Percentiles rank a stretch among this genome's conserved stretches.
Evolutionary conservation across 1,140 invertebrate species (phyloP).

Genomic region (Ceratoteleas bidentatus): DNA sequence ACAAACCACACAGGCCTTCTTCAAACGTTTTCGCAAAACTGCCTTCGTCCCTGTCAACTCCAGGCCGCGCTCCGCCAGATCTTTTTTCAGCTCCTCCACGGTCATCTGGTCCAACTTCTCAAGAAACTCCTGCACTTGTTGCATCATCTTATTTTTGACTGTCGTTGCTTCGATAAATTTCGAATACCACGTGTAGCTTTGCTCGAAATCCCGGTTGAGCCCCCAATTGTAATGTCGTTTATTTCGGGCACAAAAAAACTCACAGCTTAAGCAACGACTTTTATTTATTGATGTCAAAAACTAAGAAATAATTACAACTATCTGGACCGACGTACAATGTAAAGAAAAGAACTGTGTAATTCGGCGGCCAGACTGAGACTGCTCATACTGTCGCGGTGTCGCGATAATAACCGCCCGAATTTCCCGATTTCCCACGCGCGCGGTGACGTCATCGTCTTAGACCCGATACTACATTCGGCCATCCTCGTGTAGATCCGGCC

Average conservation of each 20-base stretch:
- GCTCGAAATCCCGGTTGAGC: conserved; percentile 22
- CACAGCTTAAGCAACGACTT: too few species aligned
- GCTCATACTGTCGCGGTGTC: too few species aligned
- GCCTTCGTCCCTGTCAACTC: conserved; percentile 6
- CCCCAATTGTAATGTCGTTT: conserved; percentile 10
- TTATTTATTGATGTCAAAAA: too few species aligned
- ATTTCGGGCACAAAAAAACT: too few species aligned
- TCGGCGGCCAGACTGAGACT: too few species aligned
- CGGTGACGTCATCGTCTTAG: too few species aligned
- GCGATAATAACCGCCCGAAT: too few species aligned
- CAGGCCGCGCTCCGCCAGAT: background rate
- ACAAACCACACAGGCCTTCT: conserved; percentile 6
- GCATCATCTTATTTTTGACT: background rate
- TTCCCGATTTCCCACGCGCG: too few species aligned
- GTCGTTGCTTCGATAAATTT: background rate
- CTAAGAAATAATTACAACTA: too few species aligned
- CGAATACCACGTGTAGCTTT: conserved; percentile 5
- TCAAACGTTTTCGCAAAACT: conserved; percentile 6
- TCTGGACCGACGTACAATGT: too few species aligned
- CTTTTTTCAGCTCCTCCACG: conserved; percentile 12
- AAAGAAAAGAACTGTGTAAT: too few species aligned
- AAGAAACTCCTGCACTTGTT: conserved; percentile 13
- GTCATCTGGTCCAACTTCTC: conserved; percentile 11
- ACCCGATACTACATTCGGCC: conserved; percentile 12
- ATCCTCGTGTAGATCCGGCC: conserved; percentile 5